Base-by-base conservation (phyloP, 2,888 invertebrate species). In the Apocheima hispidaria region DNA sequence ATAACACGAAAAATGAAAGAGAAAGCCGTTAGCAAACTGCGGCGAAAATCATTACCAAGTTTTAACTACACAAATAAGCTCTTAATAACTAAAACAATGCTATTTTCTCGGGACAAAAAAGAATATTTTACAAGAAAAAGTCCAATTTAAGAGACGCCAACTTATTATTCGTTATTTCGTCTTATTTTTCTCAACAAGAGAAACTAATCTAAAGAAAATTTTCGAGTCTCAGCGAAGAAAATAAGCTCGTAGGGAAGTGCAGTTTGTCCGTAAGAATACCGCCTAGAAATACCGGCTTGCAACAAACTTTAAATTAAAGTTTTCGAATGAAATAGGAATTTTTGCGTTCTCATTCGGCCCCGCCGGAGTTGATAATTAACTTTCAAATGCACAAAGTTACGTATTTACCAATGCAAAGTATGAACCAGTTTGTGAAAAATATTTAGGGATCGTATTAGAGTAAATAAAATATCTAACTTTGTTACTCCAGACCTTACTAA, bases 161-260 rank as follows among this genome's bases (percentile, higher is more conserved):
- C 89, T 88, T 90, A 88, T 90, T 91, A 90, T 90, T 88, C 83
- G 81, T 83, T 87, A 82, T 83, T 81, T 86, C 82, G 78, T 86
- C 81, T 82, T 89, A 87, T 91, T 92, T 90, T 86, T 79, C 87
- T 79, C 89, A 90, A 92, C 90, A 91, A 90, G 89, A 88, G 87
- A 90, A 92, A 92, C 91, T 92, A 92, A 92, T 92, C 89, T 91
- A 90, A 92, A 92, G 89, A 90, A 92, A 91, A 89, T 90, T 92
- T 92, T 91, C 89, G 86, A 87, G 89, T 86, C 86, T 77, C 85
- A 78, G 79, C 79, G 83, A 88, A 86, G 85, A 91, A 91, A 92
- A 92, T 91, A 88, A 92, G 88, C 90, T 92, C 87, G 89, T 88
- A 90, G 87, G 91, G 86, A 88, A 88, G 82, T 88, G 90, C 87